These are phyloP conservation scores for Cyanoramphus novaezelandiae DNA, from an alignment of 2,113 vertebrate genomes.

Conservation along the genomic window DNA sequence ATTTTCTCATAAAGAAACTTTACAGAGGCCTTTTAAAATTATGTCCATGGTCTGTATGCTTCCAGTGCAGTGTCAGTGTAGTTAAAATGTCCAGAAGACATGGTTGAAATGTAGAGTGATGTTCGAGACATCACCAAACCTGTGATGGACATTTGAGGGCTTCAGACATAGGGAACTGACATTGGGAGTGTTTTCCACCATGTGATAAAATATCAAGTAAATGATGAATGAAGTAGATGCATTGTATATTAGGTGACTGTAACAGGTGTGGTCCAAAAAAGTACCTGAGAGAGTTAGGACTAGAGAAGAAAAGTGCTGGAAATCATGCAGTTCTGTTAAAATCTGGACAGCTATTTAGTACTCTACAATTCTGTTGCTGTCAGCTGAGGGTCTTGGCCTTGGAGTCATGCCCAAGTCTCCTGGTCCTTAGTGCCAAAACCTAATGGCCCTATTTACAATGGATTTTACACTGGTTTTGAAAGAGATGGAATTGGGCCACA, in stretches of 20 bases:
- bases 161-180: neutral
- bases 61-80: neutral
- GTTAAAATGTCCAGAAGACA: neutral
- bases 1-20: neutral
- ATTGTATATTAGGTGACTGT: neutral
- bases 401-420: neutral
- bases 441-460: neutral
- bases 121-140: neutral
- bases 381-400: neutral
- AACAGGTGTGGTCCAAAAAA: neutral
- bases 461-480: neutral
- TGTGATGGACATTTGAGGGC: neutral
- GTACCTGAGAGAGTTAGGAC: neutral
- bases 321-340: neutral
- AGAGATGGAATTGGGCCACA: neutral
- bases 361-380: neutral
- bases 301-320: neutral
- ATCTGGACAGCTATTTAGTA: neutral
- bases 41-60: neutral
- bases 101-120: neutral
- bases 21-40: neutral
- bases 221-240: neutral
- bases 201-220: neutral
- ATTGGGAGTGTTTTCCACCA: neutral
- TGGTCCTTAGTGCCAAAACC: neutral